Evolutionary conservation across 2,113 vertebrate genomes (phyloP), one percentile per base, ranked within the genome.

Genomic region (Antechinus stuartii): DNA sequence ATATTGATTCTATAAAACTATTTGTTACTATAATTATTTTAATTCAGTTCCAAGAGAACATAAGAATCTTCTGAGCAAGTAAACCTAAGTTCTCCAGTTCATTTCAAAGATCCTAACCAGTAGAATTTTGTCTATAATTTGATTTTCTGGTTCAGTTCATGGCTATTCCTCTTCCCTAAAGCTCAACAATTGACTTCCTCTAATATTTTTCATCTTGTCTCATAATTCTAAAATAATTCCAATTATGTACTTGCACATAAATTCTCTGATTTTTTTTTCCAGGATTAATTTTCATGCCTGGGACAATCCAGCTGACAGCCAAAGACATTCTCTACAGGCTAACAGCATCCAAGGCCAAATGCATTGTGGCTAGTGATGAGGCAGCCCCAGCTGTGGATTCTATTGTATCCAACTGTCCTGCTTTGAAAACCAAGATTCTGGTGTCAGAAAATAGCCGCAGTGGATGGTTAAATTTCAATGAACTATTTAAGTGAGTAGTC

Each of bases 281-380:
- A 99, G 98, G 99, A 93, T 95, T 98, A 91, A 96, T 99, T 47
- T 94, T 99, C 50, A 98, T 99, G 92, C 99, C 99, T 8, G 99
- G 99, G 93, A 98, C 98, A 46, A 98, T 96, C 35, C 99, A 99
- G 0, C 96, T 99, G 42, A 99, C 99, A 57, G 98, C 98, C 92
- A 99, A 98, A 97, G 99, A 99, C 91, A 98, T 99, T 0, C 91
- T 98, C 0, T 98, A 99, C 91, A 96, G 99, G 19, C 98, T 99
- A 0, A 98, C 96, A 96, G 94, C 90, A 0, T 99, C 99, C 0
- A 98, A 98, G 91, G 99, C 99, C 96, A 97, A 57, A 0, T 99
- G 99, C 95, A 97, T 99, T 30, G 54, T 99, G 46, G 98, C 98
- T 6, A 97, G 97, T 14, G 98, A 99, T 26, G 96, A 90, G 0